These are phyloP conservation scores for Pseudomyrmex pallidus DNA, from an alignment of 1,140 invertebrate species.

Conservation along the genomic window DNA sequence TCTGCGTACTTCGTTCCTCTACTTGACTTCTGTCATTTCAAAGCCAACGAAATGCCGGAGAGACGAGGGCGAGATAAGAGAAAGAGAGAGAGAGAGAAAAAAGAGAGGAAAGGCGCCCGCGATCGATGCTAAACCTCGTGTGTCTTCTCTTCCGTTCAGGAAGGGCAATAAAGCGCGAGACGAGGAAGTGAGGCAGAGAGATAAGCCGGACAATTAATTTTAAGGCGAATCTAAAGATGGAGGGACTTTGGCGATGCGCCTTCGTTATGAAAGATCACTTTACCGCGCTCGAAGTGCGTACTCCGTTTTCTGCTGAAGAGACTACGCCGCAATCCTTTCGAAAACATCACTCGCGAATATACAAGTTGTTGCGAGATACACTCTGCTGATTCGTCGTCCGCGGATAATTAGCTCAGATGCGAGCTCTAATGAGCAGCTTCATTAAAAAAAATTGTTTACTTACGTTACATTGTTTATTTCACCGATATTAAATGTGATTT, in stretches of 20 bases:
- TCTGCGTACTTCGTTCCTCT: constrained; percentile 77
- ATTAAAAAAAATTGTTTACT: too few species aligned
- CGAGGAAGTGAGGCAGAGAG: constrained; percentile 73
- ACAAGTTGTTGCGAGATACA: constrained; percentile 17
- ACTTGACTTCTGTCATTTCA: constrained; percentile 84
- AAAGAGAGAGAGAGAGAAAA: constrained; percentile 11
- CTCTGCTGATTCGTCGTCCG: constrained; percentile 10
- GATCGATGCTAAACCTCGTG: constrained; percentile 70
- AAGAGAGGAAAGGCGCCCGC: constrained; percentile 38
- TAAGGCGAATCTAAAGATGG: constrained; percentile 75
- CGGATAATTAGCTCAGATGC: constrained; percentile 35
- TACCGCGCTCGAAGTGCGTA: constrained; percentile 55
- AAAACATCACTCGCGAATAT: not conserved
- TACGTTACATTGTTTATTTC: too few species aligned
- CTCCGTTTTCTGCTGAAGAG: constrained; percentile 41
- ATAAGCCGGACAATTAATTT: constrained; percentile 84
- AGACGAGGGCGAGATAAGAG: constrained; percentile 57
- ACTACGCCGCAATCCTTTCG: constrained; percentile 14
- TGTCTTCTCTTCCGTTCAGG: constrained; percentile 61
- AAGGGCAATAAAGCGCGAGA: constrained; percentile 69
- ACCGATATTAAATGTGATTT: too few species aligned
- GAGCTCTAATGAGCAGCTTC: constrained; percentile 33
- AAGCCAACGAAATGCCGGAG: constrained; percentile 78
- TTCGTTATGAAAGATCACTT: constrained; percentile 64
- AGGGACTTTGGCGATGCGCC: constrained; percentile 67